Evolutionary conservation across 2,888 invertebrate genomes (phyloP).

Genomic region (Zygaena filipendulae): DNA sequence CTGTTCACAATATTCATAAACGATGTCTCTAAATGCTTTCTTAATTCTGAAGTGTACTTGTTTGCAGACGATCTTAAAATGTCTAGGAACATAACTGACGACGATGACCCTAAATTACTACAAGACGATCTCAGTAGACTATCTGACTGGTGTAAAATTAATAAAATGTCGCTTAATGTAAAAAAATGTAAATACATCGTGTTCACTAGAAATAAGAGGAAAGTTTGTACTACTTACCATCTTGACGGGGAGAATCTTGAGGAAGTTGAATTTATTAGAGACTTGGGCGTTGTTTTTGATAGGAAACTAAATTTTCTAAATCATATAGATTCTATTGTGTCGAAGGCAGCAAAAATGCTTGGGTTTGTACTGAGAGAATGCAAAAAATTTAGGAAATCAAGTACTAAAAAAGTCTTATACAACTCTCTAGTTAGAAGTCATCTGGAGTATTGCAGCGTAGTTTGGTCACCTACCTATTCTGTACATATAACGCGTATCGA

Average conservation of each 20-base stretch:
- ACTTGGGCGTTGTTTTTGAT: slow-evolving; percentile 10
- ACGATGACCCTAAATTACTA: slow-evolving; percentile 4
- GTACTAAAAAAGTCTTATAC: not conserved
- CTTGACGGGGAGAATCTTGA: not conserved
- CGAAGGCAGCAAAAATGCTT: not conserved
- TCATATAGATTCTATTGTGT: not conserved
- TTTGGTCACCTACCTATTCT: not conserved
- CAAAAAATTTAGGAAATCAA: not conserved
- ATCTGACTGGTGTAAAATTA: slow-evolving; percentile 8
- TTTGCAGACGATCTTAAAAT: slow-evolving; percentile 16
- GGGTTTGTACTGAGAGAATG: not conserved
- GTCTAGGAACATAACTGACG: slow-evolving; percentile 2
- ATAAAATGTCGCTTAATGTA: slow-evolving; percentile 10
- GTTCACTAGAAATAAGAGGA: slow-evolving; percentile 1
- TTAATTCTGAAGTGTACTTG: slow-evolving; percentile 6
- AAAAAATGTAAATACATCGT: slow-evolving; percentile 4
- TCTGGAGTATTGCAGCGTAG: not conserved
- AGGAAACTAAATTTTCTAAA: not conserved
- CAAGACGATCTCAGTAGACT: slow-evolving; percentile 9
- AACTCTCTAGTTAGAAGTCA: not conserved
- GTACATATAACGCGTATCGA: no score
- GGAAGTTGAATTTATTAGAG: slow-evolving; percentile 7
- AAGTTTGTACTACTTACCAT: not conserved
- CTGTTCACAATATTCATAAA: slow-evolving; percentile 12
- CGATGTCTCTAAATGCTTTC: slow-evolving; percentile 7